A percentile compares a stretch with the other conserved stretches of the same genome.
Evolutionary conservation across 2,888 invertebrate species (phyloP).

Genomic region (Harmothoe impar): DNA sequence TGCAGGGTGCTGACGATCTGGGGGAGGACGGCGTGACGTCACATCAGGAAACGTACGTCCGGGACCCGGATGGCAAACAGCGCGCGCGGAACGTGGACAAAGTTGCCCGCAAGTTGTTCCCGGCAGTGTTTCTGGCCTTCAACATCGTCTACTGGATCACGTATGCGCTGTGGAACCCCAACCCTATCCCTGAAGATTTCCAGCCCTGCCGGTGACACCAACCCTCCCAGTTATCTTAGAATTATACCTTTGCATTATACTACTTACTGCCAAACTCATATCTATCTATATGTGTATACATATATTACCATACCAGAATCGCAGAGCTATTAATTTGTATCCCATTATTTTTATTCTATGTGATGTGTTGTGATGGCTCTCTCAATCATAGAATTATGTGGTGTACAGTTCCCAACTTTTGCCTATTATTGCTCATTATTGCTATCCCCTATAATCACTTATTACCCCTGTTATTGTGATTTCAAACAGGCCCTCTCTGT

Average conservation of each 20-base stretch:
- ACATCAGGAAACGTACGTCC: slow-evolving; percentile 32
- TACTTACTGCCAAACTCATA: background rate
- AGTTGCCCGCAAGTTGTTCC: slow-evolving; percentile 44
- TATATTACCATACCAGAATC: too few relatives aligned
- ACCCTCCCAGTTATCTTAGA: background rate
- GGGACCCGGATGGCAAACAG: slow-evolving; percentile 55
- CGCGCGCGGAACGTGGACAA: slow-evolving; percentile 47
- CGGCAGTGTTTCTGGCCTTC: slow-evolving; percentile 21
- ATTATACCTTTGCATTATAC: background rate
- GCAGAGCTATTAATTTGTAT: too few relatives aligned
- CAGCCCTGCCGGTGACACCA: slow-evolving; percentile 44
- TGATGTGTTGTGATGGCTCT: too few relatives aligned
- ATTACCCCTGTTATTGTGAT: too few relatives aligned
- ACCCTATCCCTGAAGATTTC: background rate
- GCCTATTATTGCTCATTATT: too few relatives aligned
- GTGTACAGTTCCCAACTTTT: too few relatives aligned
- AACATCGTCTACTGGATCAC: slow-evolving; percentile 52
- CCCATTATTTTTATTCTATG: too few relatives aligned
- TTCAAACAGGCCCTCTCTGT: too few relatives aligned
- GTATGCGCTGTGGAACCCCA: slow-evolving; percentile 49
- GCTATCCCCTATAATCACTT: too few relatives aligned
- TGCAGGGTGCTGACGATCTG: background rate
- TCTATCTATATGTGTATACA: too few relatives aligned
- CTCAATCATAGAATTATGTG: too few relatives aligned
- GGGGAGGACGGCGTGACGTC: background rate